phyloP scores from a whole-genome alignment of 2,888 invertebrate species.

The Cybosia mesomella region DNA sequence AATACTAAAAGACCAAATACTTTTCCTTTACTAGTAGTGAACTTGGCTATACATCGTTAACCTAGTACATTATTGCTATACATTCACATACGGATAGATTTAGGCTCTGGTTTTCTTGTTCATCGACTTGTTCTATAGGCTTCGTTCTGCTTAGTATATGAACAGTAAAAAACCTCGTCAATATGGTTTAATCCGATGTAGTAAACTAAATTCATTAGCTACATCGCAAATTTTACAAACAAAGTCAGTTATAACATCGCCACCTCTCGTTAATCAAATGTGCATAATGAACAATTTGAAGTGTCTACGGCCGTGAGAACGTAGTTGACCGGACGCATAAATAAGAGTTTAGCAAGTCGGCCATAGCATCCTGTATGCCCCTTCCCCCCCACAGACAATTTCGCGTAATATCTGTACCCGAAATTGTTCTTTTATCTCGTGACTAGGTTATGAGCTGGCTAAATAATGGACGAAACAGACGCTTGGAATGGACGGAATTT shows the following conservation, averaged over 20 bases:
- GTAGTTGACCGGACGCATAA: constrained; percentile 73
- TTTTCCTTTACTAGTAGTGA: no score
- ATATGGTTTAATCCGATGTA: not conserved
- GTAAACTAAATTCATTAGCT: not conserved
- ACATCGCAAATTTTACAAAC: not conserved
- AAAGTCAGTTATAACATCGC: constrained; percentile 34
- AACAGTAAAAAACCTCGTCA: no score
- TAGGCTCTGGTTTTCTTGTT: no score
- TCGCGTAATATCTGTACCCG: constrained; percentile 52
- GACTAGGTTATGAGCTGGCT: constrained; percentile 32
- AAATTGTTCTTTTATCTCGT: constrained; percentile 54
- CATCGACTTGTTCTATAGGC: no score
- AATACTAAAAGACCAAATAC: no score
- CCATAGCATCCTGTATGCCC: constrained; percentile 64
- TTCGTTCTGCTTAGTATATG: no score
- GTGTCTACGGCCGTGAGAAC: constrained; percentile 42
- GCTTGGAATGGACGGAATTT: constrained; percentile 23
- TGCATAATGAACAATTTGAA: constrained; percentile 40
- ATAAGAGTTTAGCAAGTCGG: constrained; percentile 77
- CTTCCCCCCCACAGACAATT: constrained; percentile 47
- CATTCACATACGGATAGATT: no score
- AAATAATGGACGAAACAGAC: constrained; percentile 31
- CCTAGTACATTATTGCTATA: no score
- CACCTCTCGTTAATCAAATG: constrained; percentile 41
- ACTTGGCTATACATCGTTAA: no score